Conservation (phyloP, 2,888 invertebrate species). For the Aphodius sticticus region DNA sequence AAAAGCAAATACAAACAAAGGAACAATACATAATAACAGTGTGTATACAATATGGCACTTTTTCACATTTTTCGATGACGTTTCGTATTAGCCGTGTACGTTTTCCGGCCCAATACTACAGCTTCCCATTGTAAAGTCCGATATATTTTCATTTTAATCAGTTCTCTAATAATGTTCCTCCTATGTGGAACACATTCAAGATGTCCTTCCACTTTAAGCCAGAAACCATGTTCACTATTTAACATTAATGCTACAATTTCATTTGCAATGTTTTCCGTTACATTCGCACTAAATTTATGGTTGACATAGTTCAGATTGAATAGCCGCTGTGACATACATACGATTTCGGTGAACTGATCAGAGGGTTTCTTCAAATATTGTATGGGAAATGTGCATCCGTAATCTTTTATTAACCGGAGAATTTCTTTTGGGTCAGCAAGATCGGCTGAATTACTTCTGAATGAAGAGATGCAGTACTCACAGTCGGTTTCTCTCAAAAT, state of each 20-base stretch:
- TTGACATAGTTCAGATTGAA: neutral
- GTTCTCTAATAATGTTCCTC: neutral
- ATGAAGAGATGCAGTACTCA: neutral
- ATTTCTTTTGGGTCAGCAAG: neutral
- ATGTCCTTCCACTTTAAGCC: neutral
- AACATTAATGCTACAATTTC: neutral
- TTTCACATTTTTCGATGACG: neutral
- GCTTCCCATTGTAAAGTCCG: neutral
- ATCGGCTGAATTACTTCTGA: neutral
- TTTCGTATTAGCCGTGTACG: neutral
- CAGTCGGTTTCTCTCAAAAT: neutral
- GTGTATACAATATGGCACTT: neutral
- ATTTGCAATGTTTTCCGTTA: neutral
- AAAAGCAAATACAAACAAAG: neutral
- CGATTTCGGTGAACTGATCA: neutral
- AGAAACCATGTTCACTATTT: neutral
- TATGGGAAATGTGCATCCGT: neutral
- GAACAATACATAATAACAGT: neutral
- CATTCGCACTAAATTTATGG: neutral
- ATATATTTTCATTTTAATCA: neutral
- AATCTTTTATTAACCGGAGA: neutral
- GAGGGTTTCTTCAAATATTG: neutral
- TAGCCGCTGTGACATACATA: neutral
- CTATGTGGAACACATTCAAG: neutral
- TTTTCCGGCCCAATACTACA: neutral